Conservation (phyloP, 2,888 invertebrate genomes). For the Lissonota sp. region DNA sequence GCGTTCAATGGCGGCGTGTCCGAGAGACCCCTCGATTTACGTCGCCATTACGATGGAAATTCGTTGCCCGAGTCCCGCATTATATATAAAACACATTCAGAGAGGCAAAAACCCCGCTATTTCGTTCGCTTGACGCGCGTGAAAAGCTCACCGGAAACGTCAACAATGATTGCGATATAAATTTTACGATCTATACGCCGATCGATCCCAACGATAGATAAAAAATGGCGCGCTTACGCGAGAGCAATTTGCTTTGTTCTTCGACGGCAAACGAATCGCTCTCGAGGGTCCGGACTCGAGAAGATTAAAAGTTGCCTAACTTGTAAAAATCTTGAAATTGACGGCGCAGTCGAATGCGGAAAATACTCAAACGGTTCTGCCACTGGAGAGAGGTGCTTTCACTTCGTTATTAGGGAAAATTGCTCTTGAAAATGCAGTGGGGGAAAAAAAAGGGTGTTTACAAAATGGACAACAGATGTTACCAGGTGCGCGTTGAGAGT, state of each 20-base stretch:
- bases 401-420: constrained; percentile 82
- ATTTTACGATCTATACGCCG: no score
- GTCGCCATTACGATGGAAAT: constrained; percentile 82
- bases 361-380: constrained; percentile 22
- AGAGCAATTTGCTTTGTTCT: constrained; percentile 75
- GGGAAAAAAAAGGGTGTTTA: constrained; percentile 7
- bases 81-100: no score
- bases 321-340: not conserved
- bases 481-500: constrained; percentile 71
- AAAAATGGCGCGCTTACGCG: constrained; percentile 45
- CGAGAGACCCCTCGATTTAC: constrained; percentile 73
- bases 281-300: constrained; percentile 79
- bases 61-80: not conserved
- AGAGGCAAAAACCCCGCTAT: not conserved
- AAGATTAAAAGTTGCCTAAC: constrained; percentile 23
- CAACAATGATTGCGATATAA: constrained; percentile 30
- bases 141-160: constrained; percentile 50
- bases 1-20: constrained; percentile 73
- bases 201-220: no score
- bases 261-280: constrained; percentile 77
- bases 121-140: constrained; percentile 6
- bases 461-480: constrained; percentile 77
- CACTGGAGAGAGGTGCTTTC: constrained; percentile 75
- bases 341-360: not conserved
- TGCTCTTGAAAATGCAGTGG: constrained; percentile 65